Evolutionary conservation across 2,888 invertebrate species (phyloP).

Genomic region (Hermaeophaga mercurialis): DNA sequence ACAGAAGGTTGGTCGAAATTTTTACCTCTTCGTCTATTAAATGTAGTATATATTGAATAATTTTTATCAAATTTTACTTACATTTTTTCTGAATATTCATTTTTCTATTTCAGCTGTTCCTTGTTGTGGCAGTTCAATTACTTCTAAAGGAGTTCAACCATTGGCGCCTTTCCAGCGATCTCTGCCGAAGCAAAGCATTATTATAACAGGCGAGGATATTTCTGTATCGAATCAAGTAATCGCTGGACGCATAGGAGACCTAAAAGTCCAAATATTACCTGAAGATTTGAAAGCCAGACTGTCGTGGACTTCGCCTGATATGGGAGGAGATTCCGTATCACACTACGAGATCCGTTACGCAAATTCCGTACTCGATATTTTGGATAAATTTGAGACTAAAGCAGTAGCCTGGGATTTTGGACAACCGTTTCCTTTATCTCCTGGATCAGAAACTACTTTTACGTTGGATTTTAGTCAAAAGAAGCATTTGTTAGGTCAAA

Average conservation of each 20-base stretch:
- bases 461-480: slow-evolving; percentile 59
- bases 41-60: too few species aligned
- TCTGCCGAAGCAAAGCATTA: slow-evolving; percentile 59
- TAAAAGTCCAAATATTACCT: slow-evolving; percentile 58
- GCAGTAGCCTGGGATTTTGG: slow-evolving; percentile 58
- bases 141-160: slow-evolving; percentile 58
- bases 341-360: slow-evolving; percentile 63
- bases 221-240: slow-evolving; percentile 48
- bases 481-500: slow-evolving; percentile 58
- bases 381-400: slow-evolving; percentile 59
- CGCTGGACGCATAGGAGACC: slow-evolving; percentile 63
- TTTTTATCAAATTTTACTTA: too few species aligned
- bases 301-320: slow-evolving; percentile 66
- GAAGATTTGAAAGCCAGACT: slow-evolving; percentile 60
- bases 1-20: slow-evolving; percentile 47
- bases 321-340: slow-evolving; percentile 60
- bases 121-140: slow-evolving; percentile 63
- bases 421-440: slow-evolving; percentile 57
- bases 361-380: slow-evolving; percentile 55
- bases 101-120: slow-evolving; percentile 51
- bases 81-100: slow-evolving; percentile 13
- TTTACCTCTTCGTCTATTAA: background rate
- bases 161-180: slow-evolving; percentile 61
- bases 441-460: slow-evolving; percentile 62
- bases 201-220: slow-evolving; percentile 56